These are phyloP conservation scores for Thera britannica DNA, from an alignment of 2,888 invertebrate species.

Conservation along the genomic window DNA sequence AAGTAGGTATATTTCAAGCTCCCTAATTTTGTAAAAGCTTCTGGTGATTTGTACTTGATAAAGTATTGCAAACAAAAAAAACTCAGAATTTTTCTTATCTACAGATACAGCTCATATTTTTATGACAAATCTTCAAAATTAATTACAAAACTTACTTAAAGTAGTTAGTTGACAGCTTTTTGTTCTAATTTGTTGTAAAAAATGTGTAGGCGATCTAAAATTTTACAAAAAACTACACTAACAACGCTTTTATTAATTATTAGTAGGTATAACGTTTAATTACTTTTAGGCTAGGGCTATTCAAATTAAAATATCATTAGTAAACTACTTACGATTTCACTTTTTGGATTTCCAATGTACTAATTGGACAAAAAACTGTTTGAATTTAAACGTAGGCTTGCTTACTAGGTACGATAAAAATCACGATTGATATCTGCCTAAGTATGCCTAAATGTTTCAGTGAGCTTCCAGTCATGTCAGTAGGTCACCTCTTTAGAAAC, in stretches of 20 bases:
- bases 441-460: slow-evolving; percentile 4
- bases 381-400: not conserved
- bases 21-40: slow-evolving; percentile 34
- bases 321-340: not conserved
- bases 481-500: slow-evolving; percentile 23
- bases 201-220: not conserved
- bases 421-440: slow-evolving; percentile 1
- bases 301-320: not conserved
- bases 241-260: not conserved
- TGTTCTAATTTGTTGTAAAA: not conserved
- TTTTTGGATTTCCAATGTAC: too few species aligned
- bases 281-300: not conserved
- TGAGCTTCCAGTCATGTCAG: slow-evolving; percentile 9
- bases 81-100: too few species aligned
- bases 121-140: too few species aligned
- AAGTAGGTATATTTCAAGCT: slow-evolving; percentile 39
- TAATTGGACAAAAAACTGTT: not conserved
- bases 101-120: too few species aligned
- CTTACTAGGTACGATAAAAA: slow-evolving; percentile 5
- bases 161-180: too few species aligned
- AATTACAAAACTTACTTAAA: too few species aligned
- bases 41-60: slow-evolving; percentile 13
- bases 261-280: not conserved
- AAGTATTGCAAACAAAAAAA: not conserved
- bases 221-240: not conserved